These are phyloP conservation scores for Drosophila nebulosa DNA, from an alignment of 1,140 invertebrate genomes.

Conservation along the genomic window DNA sequence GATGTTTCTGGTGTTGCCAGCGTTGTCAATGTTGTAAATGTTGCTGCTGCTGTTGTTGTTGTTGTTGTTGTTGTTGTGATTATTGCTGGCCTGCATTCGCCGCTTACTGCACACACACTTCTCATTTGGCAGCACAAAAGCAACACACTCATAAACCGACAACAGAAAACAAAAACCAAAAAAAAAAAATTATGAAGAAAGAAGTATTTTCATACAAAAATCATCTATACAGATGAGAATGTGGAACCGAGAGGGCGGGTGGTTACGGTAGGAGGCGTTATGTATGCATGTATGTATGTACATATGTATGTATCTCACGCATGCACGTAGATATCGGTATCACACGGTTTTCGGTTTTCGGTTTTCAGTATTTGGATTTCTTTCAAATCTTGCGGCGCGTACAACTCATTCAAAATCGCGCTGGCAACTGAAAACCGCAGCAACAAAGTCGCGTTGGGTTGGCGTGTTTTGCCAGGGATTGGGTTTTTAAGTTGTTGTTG, in stretches of 20 bases:
- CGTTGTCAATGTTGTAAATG: background rate
- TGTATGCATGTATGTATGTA: background rate
- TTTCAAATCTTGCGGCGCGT: constrained; percentile 57
- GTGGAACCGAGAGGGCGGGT: background rate
- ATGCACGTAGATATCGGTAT: constrained; percentile 15
- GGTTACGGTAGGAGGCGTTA: background rate
- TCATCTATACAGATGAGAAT: constrained; percentile 1
- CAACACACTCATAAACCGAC: constrained; percentile 23
- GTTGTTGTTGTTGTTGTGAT: constrained; percentile 22
- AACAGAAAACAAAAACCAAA: constrained; percentile 27
- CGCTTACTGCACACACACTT: constrained; percentile 66
- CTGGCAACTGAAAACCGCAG: constrained; percentile 74
- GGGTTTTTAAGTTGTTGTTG: constrained; percentile 8
- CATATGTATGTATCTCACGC: background rate
- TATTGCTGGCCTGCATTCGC: constrained; percentile 65
- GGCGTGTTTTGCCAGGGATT: constrained; percentile 73
- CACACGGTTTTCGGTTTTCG: background rate
- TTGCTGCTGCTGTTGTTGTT: constrained; percentile 11
- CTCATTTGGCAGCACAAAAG: constrained; percentile 43
- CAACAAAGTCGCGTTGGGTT: constrained; percentile 76
- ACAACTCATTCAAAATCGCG: constrained; percentile 77
- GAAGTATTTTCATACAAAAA: constrained; percentile 17
- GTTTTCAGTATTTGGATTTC: constrained; percentile 10
- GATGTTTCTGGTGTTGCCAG: background rate
- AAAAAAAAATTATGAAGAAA: constrained; percentile 42